Evolutionary conservation across 1,140 invertebrate genomes (phyloP).

Genomic region (Aporrectodea caliginosa): DNA sequence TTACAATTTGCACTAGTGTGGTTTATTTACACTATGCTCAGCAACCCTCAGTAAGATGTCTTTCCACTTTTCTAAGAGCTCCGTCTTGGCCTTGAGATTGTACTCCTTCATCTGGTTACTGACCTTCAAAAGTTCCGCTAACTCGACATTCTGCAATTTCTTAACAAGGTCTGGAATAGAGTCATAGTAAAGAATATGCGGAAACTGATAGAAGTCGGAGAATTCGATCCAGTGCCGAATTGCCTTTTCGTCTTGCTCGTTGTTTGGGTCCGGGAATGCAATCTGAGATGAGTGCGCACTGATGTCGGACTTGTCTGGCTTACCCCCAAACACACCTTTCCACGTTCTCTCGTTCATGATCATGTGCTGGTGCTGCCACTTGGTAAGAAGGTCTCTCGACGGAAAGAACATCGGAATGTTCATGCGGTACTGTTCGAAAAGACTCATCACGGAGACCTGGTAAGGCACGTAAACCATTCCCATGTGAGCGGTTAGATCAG

Average conservation of each 20-base stretch:
- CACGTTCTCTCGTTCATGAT: constrained; percentile 28
- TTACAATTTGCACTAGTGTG: no score
- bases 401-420: constrained; percentile 35
- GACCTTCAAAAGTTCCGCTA: not conserved
- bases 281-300: constrained; percentile 13
- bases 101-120: not conserved
- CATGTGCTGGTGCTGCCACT: constrained; percentile 19
- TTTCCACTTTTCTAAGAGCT: not conserved
- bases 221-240: constrained; percentile 22
- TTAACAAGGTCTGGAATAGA: constrained; percentile 7
- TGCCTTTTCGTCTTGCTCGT: constrained; percentile 15
- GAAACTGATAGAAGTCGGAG: constrained; percentile 22
- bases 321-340: not conserved
- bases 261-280: constrained; percentile 31
- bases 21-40: not conserved
- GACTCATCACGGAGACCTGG: constrained; percentile 25
- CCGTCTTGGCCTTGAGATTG: constrained; percentile 1
- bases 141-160: not conserved
- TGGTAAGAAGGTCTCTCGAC: constrained; percentile 26
- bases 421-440: constrained; percentile 28
- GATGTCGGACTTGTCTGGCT: constrained; percentile 14
- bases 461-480: constrained; percentile 34
- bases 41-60: not conserved
- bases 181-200: not conserved
- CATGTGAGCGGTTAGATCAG: constrained; percentile 28